These are phyloP conservation scores for Microtus ochrogaster DNA, from an alignment of 2,113 vertebrate species.

Conservation along the genomic window DNA sequence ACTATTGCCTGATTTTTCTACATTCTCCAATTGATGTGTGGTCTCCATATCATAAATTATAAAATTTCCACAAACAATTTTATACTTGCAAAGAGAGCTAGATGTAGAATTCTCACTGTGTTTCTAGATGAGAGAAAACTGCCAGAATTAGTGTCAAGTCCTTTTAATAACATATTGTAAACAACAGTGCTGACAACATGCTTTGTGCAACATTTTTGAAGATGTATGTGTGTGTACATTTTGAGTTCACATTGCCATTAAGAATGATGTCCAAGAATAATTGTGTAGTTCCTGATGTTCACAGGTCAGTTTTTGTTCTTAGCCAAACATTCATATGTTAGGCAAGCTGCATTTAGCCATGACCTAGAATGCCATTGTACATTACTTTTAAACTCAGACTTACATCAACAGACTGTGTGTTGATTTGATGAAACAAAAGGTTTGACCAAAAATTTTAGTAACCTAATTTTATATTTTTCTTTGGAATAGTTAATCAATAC, in stretches of 20 bases:
- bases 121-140: neutral
- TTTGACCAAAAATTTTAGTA: neutral
- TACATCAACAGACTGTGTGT: neutral
- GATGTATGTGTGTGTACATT: neutral
- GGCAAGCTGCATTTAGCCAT: neutral
- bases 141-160: too few species aligned
- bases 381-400: neutral
- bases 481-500: neutral
- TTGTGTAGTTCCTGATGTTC: neutral
- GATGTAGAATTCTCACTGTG: neutral
- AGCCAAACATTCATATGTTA: neutral
- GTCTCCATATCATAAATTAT: neutral
- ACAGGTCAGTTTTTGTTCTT: neutral
- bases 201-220: neutral
- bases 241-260: neutral
- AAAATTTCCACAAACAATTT: neutral
- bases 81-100: neutral
- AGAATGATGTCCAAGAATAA: neutral
- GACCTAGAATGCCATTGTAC: neutral
- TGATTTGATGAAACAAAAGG: neutral
- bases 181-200: neutral
- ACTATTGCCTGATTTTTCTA: neutral
- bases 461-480: neutral
- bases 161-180: neutral
- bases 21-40: neutral